A percentile compares a stretch with the other conserved stretches of the same genome.
phyloP scores from a whole-genome alignment of 2,113 vertebrate species.

The Campylorhamphus procurvoides region DNA sequence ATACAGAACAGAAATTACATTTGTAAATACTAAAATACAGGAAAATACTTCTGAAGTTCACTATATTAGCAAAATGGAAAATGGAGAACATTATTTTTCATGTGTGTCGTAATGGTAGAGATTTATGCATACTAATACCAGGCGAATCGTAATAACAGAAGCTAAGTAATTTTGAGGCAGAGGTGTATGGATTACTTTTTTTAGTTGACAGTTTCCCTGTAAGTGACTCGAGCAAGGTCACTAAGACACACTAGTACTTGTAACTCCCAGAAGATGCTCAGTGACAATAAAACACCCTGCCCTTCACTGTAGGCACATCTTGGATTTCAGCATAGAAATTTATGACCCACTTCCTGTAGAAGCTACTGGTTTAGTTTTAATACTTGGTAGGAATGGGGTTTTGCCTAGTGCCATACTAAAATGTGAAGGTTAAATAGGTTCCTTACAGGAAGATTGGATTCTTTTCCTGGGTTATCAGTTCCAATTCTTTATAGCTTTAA shows the following conservation, averaged over 20 bases:
- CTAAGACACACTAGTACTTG: not conserved
- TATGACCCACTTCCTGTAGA: not conserved
- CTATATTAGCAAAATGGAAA: not conserved
- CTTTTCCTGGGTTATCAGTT: not conserved
- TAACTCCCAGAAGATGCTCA: not conserved
- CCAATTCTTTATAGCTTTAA: not conserved
- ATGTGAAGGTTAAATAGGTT: not conserved
- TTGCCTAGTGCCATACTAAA: not conserved
- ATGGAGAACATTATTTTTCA: slow-evolving; percentile 30
- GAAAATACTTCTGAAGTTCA: not conserved
- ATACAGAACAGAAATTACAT: not conserved
- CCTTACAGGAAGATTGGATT: not conserved
- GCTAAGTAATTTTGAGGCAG: slow-evolving; percentile 37
- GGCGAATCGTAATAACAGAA: not conserved
- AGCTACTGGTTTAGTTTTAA: not conserved
- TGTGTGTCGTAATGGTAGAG: slow-evolving; percentile 17
- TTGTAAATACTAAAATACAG: not conserved
- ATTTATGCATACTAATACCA: slow-evolving; percentile 41
- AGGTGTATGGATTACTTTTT: slow-evolving; percentile 20
- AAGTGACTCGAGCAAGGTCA: slow-evolving; percentile 32
- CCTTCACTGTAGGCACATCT: not conserved
- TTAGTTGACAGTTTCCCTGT: not conserved
- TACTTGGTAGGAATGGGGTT: not conserved
- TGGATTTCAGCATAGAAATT: not conserved
- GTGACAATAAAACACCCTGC: not conserved